These are phyloP conservation scores for Colletes collaris DNA, from an alignment of 2,888 invertebrate species.

Conservation along the genomic window DNA sequence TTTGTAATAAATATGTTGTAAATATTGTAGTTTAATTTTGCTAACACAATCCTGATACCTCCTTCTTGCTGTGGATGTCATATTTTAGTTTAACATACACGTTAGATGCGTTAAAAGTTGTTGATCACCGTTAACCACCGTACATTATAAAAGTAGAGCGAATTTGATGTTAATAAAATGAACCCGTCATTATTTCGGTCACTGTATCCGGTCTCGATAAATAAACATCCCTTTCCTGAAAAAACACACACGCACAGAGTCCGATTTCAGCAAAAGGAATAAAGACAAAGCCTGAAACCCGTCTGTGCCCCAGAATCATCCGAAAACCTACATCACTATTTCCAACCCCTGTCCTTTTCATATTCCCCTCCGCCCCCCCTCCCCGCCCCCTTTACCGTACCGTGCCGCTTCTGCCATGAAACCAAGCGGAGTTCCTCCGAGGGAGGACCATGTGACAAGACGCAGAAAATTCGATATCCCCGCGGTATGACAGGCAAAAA, in stretches of 20 bases:
- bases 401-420: neutral
- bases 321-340: slow-evolving; percentile 52
- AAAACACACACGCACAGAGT: slow-evolving; percentile 8
- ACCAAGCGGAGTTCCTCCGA: slow-evolving; percentile 28
- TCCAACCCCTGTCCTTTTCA: slow-evolving; percentile 51
- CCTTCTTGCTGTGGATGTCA: too few species aligned
- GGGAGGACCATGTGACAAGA: slow-evolving; percentile 61
- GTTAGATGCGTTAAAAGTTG: too few species aligned
- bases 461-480: slow-evolving; percentile 79
- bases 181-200: slow-evolving; percentile 4
- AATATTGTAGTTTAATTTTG: too few species aligned
- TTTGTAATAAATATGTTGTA: too few species aligned
- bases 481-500: slow-evolving; percentile 72
- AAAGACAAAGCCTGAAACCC: slow-evolving; percentile 46
- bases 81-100: too few species aligned
- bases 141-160: too few species aligned
- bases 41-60: too few species aligned
- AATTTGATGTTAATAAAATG: too few species aligned
- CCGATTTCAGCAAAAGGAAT: slow-evolving; percentile 31
- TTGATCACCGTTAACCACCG: too few species aligned
- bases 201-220: slow-evolving; percentile 36
- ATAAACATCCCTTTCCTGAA: slow-evolving; percentile 41
- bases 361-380: neutral
- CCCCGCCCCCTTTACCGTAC: neutral
- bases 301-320: slow-evolving; percentile 48